A percentile compares a stretch with the other conserved stretches of the same genome.
Conservation (phyloP, 2,888 invertebrate species). For the Xanthostigma xanthostigma region DNA sequence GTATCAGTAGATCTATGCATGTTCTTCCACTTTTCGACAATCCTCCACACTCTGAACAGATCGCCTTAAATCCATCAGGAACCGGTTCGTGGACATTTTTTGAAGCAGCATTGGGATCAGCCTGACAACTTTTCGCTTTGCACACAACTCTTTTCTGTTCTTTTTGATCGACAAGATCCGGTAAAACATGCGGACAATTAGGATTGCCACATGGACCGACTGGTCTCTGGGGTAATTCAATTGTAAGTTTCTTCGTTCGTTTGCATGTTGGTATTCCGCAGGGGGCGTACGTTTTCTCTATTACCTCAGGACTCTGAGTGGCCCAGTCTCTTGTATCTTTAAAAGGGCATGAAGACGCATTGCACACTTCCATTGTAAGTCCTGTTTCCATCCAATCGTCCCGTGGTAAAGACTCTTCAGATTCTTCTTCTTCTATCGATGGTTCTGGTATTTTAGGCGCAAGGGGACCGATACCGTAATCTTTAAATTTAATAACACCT, state of each 20-base stretch:
- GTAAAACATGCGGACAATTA: slow-evolving; percentile 22
- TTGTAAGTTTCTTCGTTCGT: not conserved
- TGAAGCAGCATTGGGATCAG: no score
- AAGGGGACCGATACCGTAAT: slow-evolving; percentile 27
- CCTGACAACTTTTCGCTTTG: not conserved
- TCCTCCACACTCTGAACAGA: slow-evolving; percentile 4
- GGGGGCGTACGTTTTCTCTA: not conserved
- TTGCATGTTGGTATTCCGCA: not conserved
- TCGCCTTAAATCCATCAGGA: not conserved
- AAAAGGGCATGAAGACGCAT: not conserved
- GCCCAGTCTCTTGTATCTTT: not conserved
- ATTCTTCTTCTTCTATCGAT: not conserved
- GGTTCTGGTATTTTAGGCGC: slow-evolving; percentile 13
- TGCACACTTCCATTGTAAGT: not conserved
- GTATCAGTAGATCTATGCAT: slow-evolving; percentile 1
- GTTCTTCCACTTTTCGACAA: slow-evolving; percentile 2
- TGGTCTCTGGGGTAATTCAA: no score
- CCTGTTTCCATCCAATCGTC: not conserved
- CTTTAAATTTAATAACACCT: slow-evolving; percentile 24
- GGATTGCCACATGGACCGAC: slow-evolving; percentile 21
- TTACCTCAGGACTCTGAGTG: not conserved
- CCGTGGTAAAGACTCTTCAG: not conserved
- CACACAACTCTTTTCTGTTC: not conserved
- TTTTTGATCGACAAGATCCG: slow-evolving; percentile 9
- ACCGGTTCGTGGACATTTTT: no score